These are phyloP conservation scores for Carcharodon carcharias DNA, from an alignment of 2,797 vertebrate species.

Conservation along the genomic window DNA sequence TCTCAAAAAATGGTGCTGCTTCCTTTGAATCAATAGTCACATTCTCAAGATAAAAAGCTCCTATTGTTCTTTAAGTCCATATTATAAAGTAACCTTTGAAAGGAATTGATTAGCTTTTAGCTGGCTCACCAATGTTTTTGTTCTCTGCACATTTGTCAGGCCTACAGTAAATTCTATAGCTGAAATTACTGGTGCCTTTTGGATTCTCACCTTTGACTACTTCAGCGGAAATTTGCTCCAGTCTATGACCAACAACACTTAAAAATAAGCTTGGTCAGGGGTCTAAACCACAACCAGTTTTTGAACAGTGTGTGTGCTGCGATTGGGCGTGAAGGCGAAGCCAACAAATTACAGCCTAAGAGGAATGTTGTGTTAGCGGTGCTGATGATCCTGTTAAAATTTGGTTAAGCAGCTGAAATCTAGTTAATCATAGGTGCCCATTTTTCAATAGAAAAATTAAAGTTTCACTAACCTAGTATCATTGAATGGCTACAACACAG, in stretches of 20 bases:
- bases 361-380: not conserved
- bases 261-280: not conserved
- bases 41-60: not conserved
- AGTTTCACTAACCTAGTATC: not conserved
- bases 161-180: not conserved
- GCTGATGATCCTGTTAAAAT: not conserved
- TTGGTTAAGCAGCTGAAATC: not conserved
- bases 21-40: not conserved
- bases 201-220: not conserved
- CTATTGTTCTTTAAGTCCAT: not conserved
- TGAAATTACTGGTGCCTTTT: not conserved
- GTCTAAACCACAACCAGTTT: not conserved
- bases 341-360: not conserved
- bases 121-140: not conserved
- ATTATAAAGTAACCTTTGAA: constrained; percentile 12
- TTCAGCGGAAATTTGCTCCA: not conserved
- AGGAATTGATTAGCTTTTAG: constrained; percentile 26
- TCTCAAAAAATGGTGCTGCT: not conserved
- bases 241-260: not conserved
- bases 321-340: not conserved
- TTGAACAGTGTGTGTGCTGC: not conserved
- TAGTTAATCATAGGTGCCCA: not conserved
- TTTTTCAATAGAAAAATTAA: not conserved
- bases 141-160: not conserved
- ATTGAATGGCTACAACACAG: no score